These are phyloP conservation scores for Caenorhabditis remanei DNA, from an alignment of 1,140 invertebrate species.

Conservation along the genomic window DNA sequence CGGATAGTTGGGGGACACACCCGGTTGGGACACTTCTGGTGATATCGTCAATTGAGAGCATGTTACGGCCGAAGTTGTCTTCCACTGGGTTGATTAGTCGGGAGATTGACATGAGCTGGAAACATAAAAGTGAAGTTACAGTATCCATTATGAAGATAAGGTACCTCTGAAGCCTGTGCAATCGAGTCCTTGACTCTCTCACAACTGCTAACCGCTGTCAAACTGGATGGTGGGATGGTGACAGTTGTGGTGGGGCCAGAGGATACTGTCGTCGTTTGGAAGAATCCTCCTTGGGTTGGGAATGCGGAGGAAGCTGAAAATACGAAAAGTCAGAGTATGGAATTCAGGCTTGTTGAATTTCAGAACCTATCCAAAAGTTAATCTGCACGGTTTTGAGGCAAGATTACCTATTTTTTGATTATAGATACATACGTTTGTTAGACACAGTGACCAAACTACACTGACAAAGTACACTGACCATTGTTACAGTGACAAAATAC, in stretches of 20 bases:
- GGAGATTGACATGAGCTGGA: slow-evolving; percentile 60
- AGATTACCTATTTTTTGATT: too few species aligned
- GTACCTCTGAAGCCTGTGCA: slow-evolving; percentile 53
- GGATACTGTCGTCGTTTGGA: slow-evolving; percentile 11
- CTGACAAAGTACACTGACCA: too few species aligned
- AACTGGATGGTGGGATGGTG: slow-evolving; percentile 21
- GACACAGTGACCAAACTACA: too few species aligned
- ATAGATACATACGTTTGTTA: too few species aligned
- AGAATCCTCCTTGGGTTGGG: neutral
- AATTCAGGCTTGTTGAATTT: too few species aligned
- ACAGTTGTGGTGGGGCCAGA: slow-evolving; percentile 32
- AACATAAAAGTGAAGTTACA: neutral
- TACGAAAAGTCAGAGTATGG: neutral
- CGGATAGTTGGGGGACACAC: slow-evolving; percentile 75
- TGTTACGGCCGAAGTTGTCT: slow-evolving; percentile 67
- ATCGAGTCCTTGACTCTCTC: slow-evolving; percentile 45
- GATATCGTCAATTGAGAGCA: slow-evolving; percentile 76
- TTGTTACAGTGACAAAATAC: too few species aligned
- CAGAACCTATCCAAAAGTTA: too few species aligned
- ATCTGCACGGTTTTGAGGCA: too few species aligned
- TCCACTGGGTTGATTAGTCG: slow-evolving; percentile 74
- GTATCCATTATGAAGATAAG: neutral
- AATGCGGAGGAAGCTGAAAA: neutral
- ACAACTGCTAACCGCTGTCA: slow-evolving; percentile 52
- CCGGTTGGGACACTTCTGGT: slow-evolving; percentile 73